Evolutionary conservation across 2,888 invertebrate species (phyloP), one percentile per base, ranked within the genome.

Genomic region (Mystacides longicornis): DNA sequence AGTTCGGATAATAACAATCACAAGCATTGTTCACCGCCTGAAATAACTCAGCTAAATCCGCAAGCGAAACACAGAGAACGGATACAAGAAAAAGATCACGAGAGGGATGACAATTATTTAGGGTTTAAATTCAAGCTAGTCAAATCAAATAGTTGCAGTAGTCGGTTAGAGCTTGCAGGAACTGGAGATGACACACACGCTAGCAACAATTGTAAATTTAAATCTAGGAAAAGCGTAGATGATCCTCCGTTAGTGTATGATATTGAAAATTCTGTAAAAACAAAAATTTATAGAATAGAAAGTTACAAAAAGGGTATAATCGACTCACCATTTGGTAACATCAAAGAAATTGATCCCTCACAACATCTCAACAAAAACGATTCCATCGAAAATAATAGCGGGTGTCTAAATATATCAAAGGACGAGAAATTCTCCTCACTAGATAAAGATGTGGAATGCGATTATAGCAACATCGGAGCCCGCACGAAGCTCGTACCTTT

Each of bases 71-170:
- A 68, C 45, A 64, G 64, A 56, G 63, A 65, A 50, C 65, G 64
- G 58, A 64, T 62, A 51, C 60, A 64, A 27, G 20, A 33, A 16
- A 46, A 42, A 31, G 55, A 33, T 16, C 46, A 19, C 11, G 46
- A 9, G 18, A 55, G 51, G 18, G 43, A 50, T 7, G 76, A 77
- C 11, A 68, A 66, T 37, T 81, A 80, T 66, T 75, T 79, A 67
- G 86, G 87, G 52, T 81, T 89, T 52, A 89, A 89, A 69, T 90
- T 90, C 67, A 85, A 86, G 66, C 72, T 91, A 61, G 83, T 91
- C 1, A 91, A 91, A 72, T 91, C 90, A 23, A 91, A 91, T 66
- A 90, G 90, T 63, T 91, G 90, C 68, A 89, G 88, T 66, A 90
- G 89, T 67, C 80, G 91, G 23, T 72, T 91, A 51, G 90, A 91